Conservation (phyloP, 2,888 invertebrate species). For the Morpho deidamia region DNA sequence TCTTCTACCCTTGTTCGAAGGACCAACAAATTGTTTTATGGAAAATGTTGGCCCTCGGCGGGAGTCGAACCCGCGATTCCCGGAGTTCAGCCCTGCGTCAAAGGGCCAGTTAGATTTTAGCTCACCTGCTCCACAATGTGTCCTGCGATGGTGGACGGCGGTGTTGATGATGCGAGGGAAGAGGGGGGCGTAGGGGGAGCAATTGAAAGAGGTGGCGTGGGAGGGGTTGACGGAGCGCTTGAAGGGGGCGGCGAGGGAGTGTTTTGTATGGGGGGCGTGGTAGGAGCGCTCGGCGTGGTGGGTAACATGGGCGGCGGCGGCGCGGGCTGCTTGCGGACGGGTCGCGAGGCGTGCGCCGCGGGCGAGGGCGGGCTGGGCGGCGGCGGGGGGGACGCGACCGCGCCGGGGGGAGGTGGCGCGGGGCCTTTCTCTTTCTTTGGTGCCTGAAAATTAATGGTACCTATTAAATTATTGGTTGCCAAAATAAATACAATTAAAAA, state of each 20-base stretch:
- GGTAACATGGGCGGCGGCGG: slow-evolving; percentile 77
- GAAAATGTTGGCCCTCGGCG: too few relatives aligned
- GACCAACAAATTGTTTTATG: too few relatives aligned
- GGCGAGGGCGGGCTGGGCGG: slow-evolving; percentile 32
- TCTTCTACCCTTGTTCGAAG: neutral
- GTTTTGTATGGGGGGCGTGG: slow-evolving; percentile 21
- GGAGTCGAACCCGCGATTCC: too few relatives aligned
- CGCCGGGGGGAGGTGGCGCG: slow-evolving; percentile 83
- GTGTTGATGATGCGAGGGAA: slow-evolving; percentile 29
- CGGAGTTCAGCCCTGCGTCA: too few relatives aligned
- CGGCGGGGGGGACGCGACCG: slow-evolving; percentile 29
- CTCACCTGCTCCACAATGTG: slow-evolving; percentile 55
- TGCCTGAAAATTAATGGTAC: slow-evolving; percentile 67
- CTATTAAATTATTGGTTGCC: too few relatives aligned
- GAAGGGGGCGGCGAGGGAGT: slow-evolving; percentile 2
- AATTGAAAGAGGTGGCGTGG: slow-evolving; percentile 20
- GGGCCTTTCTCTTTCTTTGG: slow-evolving; percentile 91
- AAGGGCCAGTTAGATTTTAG: neutral
- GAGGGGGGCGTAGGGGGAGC: slow-evolving; percentile 32
- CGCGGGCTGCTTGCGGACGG: slow-evolving; percentile 66
- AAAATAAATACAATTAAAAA: too few relatives aligned
- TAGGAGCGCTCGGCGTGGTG: slow-evolving; percentile 82
- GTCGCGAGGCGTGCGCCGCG: slow-evolving; percentile 24
- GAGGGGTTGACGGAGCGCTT: slow-evolving; percentile 30
- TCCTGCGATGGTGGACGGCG: slow-evolving; percentile 57